phyloP scores from a whole-genome alignment of 2,113 vertebrate species.

The Bos taurus region DNA sequence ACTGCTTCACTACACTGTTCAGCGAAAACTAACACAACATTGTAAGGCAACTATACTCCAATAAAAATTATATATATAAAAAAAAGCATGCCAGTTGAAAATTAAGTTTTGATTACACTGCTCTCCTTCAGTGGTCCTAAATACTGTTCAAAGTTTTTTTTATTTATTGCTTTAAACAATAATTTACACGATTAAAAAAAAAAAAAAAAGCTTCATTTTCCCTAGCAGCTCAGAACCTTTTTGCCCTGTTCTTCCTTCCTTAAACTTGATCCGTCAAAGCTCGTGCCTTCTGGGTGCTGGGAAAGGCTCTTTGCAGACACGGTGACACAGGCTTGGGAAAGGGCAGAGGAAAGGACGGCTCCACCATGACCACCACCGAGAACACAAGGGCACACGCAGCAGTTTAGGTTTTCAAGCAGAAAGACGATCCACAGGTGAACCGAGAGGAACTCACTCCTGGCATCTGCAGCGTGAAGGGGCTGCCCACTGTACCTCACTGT shows the following conservation, averaged over 20 bases:
- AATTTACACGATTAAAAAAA: not conserved
- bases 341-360: accelerated
- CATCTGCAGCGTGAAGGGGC: accelerated
- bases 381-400: too few species aligned
- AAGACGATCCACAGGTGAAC: accelerated
- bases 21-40: not conserved
- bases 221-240: not conserved
- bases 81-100: not conserved
- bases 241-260: too few species aligned
- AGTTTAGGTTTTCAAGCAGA: not conserved
- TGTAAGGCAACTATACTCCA: not conserved
- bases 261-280: not conserved
- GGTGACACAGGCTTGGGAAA: not conserved
- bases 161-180: not conserved
- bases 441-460: not conserved
- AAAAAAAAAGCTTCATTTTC: not conserved
- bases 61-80: not conserved
- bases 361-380: accelerated
- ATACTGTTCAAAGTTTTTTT: too few species aligned
- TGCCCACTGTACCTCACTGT: not conserved
- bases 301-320: not conserved
- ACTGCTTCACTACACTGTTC: not conserved
- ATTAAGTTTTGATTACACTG: not conserved
- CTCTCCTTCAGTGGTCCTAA: not conserved
- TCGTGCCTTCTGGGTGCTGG: not conserved